Evolutionary conservation across 2,113 vertebrate genomes (phyloP), one percentile per base, ranked within the genome.

Genomic region (Centropristis striata): DNA sequence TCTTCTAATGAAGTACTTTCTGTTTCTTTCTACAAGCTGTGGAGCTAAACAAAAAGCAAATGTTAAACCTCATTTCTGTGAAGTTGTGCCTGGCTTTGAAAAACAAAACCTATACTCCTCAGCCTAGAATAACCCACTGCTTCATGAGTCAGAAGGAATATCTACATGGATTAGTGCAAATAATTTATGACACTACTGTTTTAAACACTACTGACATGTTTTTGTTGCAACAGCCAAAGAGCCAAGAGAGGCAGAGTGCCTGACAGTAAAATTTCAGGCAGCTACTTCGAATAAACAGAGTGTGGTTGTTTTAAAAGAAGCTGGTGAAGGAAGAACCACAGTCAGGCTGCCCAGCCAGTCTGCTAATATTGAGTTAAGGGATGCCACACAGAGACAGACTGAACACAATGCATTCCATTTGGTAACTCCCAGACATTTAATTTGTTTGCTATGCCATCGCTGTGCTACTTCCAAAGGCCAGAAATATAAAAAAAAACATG

Each of bases 11-110:
- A 87, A 86, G 61, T 69, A 57, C 72, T 80, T 88, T 69, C 54
- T 65, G 25, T 81, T 59, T 61, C 58, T 81, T 90, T 88, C 68
- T 83, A 57, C 41, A 78, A 78, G 63, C 83, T 66, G 41, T 70
- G 39, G 58, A 47, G 69, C 83, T 88, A 92, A 89, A 87, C 84
- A 93, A 84, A 91, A 91, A 80, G 60, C 87, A 86, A 92, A 91
- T 90, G 80, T 89, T 91, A 63, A 86, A 81, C 75, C 60, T 78
- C 2, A 54, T 86, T 88, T 64, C 79, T 88, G 88, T 85, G 78
- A 89, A 91, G 79, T 86, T 78, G 71, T 91, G 85, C 73, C 60
- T 46, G 75, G 74, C 92, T 85, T 89, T 88, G 85, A 92, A 88
- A 93, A 90, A 79, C 72, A 92, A 91, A 86, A 82, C 71, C 59